A percentile compares a stretch with the other conserved stretches of the same genome.
Evolutionary conservation across 2,797 vertebrate species (phyloP).

Genomic region (Botia almorhae): DNA sequence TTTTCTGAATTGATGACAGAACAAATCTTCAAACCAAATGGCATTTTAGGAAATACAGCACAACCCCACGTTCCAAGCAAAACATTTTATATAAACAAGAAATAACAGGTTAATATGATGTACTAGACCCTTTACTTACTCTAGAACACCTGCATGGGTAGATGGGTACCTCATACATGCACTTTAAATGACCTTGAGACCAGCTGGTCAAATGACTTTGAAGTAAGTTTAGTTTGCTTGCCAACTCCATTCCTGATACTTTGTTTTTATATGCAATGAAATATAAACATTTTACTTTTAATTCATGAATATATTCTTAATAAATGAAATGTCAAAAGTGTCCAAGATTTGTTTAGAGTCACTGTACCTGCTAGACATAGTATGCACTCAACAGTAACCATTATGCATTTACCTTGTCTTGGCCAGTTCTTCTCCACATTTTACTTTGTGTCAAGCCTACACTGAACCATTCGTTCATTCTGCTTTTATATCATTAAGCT

Average conservation of each 20-base stretch:
- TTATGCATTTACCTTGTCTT: constrained; percentile 25
- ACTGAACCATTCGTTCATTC: constrained; percentile 12
- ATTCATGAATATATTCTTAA: background rate
- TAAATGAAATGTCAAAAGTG: background rate
- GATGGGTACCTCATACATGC: background rate
- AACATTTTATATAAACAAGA: too few species aligned
- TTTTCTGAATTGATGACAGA: background rate
- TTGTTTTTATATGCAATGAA: background rate
- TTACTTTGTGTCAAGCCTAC: background rate
- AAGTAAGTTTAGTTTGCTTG: background rate
- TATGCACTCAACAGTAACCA: constrained; percentile 1
- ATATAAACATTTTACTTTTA: background rate
- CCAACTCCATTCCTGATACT: background rate
- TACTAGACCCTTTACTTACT: background rate
- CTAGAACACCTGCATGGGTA: background rate
- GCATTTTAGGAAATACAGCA: too few species aligned
- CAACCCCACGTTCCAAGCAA: too few species aligned
- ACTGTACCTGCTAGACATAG: background rate
- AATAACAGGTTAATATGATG: background rate
- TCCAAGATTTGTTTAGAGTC: background rate
- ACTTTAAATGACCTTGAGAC: constrained; percentile 3
- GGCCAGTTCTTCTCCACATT: background rate
- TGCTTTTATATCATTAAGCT: constrained; percentile 27
- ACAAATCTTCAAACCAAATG: background rate
- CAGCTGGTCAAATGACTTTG: background rate